Conservation (phyloP, 2,888 invertebrate species). For the Stenodema calcarata region DNA sequence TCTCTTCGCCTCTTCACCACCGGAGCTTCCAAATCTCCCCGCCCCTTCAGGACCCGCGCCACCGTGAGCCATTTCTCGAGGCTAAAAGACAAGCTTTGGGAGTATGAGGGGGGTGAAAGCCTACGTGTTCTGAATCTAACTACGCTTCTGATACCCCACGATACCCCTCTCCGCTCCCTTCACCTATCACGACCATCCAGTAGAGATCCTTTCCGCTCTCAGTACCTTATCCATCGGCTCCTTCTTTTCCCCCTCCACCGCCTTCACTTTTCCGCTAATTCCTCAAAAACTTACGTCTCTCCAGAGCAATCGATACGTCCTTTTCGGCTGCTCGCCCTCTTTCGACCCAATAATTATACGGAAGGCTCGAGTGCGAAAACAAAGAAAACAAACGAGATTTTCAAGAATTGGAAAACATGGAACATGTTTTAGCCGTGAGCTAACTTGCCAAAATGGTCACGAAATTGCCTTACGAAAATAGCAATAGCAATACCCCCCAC, state of each 20-base stretch:
- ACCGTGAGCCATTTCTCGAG: slow-evolving; percentile 54
- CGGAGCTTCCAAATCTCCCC: slow-evolving; percentile 20
- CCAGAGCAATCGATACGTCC: slow-evolving; percentile 50
- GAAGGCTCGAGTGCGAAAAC: too few relatives aligned
- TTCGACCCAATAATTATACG: too few relatives aligned
- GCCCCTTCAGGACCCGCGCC: not conserved
- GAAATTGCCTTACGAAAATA: too few relatives aligned
- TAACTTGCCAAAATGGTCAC: too few relatives aligned
- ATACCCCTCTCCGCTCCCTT: not conserved
- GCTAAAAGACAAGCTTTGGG: slow-evolving; percentile 55
- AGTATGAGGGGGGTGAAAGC: slow-evolving; percentile 41
- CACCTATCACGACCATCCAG: not conserved
- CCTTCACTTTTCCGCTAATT: slow-evolving; percentile 42
- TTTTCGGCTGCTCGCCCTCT: too few relatives aligned
- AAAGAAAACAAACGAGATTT: too few relatives aligned
- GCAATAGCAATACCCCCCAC: too few relatives aligned
- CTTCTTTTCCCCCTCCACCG: not conserved
- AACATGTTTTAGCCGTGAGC: too few relatives aligned
- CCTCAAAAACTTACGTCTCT: slow-evolving; percentile 51
- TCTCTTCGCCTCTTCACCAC: slow-evolving; percentile 45
- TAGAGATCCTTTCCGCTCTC: not conserved
- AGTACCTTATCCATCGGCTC: slow-evolving; percentile 34
- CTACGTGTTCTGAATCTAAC: slow-evolving; percentile 54
- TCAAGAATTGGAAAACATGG: too few relatives aligned
- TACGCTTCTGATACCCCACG: not conserved